Conservation (phyloP, 92 coral and sea anemone genomes). For the Meandrina meandrites region DNA sequence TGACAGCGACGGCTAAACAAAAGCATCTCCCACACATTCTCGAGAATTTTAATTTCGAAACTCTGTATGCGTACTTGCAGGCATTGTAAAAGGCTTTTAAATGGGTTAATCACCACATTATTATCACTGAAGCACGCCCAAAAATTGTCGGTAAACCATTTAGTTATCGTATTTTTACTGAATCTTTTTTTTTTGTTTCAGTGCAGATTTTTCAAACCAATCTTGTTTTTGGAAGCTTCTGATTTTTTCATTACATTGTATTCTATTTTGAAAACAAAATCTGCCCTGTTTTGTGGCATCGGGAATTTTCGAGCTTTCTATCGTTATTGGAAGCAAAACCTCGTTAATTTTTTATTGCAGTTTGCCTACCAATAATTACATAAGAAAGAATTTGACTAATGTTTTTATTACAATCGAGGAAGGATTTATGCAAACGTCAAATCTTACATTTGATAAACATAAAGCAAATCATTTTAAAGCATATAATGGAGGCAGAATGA, state of each 20-base stretch:
- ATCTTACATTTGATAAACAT: background rate
- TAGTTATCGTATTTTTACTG: background rate
- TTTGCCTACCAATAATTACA: constrained; percentile 10
- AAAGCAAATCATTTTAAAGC: background rate
- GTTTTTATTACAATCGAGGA: background rate
- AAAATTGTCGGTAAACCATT: background rate
- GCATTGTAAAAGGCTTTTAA: background rate
- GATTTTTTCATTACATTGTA: background rate
- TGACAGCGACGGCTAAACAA: background rate
- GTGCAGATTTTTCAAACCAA: background rate
- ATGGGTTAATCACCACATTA: background rate
- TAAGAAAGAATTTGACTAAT: constrained; percentile 14
- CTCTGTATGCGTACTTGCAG: too few relatives aligned
- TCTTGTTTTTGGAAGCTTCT: background rate
- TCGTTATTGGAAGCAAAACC: background rate
- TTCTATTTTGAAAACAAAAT: background rate
- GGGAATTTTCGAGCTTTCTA: background rate
- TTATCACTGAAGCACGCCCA: background rate
- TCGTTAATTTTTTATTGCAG: constrained; percentile 30
- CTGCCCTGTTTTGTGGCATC: background rate
- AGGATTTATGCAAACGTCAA: background rate
- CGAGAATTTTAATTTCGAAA: background rate
- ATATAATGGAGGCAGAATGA: background rate
- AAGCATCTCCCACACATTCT: background rate
- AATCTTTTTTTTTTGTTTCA: background rate